These are phyloP conservation scores for Tragelaphus imberbis DNA, from an alignment of 2,113 vertebrate genomes.

Conservation along the genomic window DNA sequence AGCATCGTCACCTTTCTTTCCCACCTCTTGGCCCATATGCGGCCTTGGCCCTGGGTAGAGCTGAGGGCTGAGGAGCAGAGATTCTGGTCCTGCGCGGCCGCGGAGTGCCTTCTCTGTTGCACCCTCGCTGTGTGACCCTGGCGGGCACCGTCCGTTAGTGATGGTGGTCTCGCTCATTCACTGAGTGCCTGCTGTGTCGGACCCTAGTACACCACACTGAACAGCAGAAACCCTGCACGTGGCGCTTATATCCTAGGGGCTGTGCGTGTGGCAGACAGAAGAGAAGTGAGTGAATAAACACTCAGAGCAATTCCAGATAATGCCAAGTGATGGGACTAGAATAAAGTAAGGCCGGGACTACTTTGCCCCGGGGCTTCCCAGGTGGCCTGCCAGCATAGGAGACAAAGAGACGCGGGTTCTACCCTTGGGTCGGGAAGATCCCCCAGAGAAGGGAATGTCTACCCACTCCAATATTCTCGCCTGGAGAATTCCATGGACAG, in stretches of 20 bases:
- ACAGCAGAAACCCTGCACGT: neutral
- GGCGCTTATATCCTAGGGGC: neutral
- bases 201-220: neutral
- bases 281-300: neutral
- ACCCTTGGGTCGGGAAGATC: neutral
- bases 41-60: neutral
- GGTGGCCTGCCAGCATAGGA: neutral
- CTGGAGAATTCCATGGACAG: neutral
- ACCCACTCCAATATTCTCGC: neutral
- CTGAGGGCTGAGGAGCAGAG: neutral
- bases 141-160: rapidly evolving
- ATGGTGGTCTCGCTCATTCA: neutral
- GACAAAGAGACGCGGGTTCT: neutral
- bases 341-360: neutral
- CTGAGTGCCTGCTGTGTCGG: neutral
- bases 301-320: neutral
- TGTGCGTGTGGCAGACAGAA: rapidly evolving
- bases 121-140: rapidly evolving
- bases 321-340: neutral
- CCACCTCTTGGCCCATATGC: neutral
- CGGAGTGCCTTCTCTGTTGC: rapidly evolving
- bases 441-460: neutral
- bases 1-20: rapidly evolving
- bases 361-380: neutral
- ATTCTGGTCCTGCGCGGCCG: neutral